Evolutionary conservation across 1,140 invertebrate species (phyloP).

Genomic region (Drosophila oshimai): DNA sequence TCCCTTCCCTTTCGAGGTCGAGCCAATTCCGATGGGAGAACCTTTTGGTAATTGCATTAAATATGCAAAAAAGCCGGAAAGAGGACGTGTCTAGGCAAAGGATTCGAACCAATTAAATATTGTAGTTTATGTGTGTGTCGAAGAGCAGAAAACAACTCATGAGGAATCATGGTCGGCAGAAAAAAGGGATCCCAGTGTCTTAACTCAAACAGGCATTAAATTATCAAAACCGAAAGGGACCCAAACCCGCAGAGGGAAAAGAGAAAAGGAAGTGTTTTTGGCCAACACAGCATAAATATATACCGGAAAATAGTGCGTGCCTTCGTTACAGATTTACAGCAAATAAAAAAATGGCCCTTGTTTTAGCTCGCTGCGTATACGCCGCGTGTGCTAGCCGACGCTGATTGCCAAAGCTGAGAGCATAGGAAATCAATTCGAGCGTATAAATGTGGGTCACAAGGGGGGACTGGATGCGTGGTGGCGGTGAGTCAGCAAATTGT

Average conservation of each 20-base stretch:
- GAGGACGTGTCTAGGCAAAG: slow-evolving; percentile 54
- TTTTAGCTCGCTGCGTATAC: slow-evolving; percentile 66
- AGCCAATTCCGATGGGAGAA: slow-evolving; percentile 53
- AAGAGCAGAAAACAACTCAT: slow-evolving; percentile 45
- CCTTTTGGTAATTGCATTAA: slow-evolving; percentile 80
- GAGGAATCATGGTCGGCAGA: slow-evolving; percentile 44
- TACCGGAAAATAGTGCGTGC: slow-evolving; percentile 68
- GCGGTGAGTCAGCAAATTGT: slow-evolving; percentile 70
- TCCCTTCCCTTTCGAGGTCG: slow-evolving; percentile 2
- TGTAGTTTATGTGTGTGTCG: slow-evolving; percentile 65
- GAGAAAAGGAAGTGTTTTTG: slow-evolving; percentile 34
- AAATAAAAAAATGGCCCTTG: slow-evolving; percentile 54
- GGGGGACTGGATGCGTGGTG: slow-evolving; percentile 1
- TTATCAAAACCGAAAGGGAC: slow-evolving; percentile 67
- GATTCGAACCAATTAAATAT: slow-evolving; percentile 70
- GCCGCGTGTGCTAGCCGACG: slow-evolving; percentile 56
- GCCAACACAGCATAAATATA: slow-evolving; percentile 72
- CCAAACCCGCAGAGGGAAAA: slow-evolving; percentile 12
- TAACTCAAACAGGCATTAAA: slow-evolving; percentile 79
- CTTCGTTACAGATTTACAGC: slow-evolving; percentile 75
- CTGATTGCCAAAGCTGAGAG: slow-evolving; percentile 70
- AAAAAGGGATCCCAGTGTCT: slow-evolving; percentile 39
- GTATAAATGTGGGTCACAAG: slow-evolving; percentile 72
- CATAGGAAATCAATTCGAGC: slow-evolving; percentile 78
- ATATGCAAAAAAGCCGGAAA: slow-evolving; percentile 69